A percentile compares a stretch with the other conserved stretches of the same genome.
Conservation (phyloP, 1,140 invertebrate genomes). For the Drosophila paulistorum region DNA sequence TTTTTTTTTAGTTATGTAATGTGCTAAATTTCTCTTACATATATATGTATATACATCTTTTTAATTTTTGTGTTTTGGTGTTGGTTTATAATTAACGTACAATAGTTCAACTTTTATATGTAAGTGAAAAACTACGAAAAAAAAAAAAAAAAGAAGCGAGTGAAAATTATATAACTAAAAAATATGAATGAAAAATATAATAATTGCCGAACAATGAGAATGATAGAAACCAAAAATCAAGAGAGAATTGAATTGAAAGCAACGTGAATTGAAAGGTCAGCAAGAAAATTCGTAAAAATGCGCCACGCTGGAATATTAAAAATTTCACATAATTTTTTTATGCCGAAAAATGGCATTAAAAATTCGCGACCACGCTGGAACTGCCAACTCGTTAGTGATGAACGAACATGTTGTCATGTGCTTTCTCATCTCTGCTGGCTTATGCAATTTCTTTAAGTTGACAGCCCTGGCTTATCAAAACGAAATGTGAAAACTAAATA, state of each 20-base stretch:
- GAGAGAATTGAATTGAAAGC: background rate
- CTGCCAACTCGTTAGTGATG: slow-evolving; percentile 42
- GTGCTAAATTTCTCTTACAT: slow-evolving; percentile 67
- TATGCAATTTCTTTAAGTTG: slow-evolving; percentile 50
- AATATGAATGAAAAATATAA: slow-evolving; percentile 19
- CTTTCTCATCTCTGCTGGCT: slow-evolving; percentile 13
- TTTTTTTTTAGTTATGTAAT: slow-evolving; percentile 74
- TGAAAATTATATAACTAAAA: slow-evolving; percentile 65
- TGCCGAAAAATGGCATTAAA: background rate
- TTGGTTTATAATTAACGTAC: slow-evolving; percentile 41
- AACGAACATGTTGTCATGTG: slow-evolving; percentile 11
- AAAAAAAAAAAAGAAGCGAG: background rate
- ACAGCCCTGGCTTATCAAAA: slow-evolving; percentile 16
- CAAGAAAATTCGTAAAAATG: slow-evolving; percentile 3
- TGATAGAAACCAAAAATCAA: slow-evolving; percentile 8
- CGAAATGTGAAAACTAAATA: background rate
- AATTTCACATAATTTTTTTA: slow-evolving; percentile 4
- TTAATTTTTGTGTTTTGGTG: slow-evolving; percentile 51
- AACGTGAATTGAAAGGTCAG: background rate
- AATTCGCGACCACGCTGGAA: slow-evolving; percentile 53
- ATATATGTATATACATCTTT: background rate
- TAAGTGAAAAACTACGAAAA: slow-evolving; percentile 5
- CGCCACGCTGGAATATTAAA: slow-evolving; percentile 42
- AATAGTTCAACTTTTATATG: background rate
- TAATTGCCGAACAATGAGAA: background rate